Percentiles rank a stretch among this genome's conserved stretches.
Evolutionary conservation across 92 coral and sea anemone species (phyloP).

Genomic region (Heliopora coerulea): DNA sequence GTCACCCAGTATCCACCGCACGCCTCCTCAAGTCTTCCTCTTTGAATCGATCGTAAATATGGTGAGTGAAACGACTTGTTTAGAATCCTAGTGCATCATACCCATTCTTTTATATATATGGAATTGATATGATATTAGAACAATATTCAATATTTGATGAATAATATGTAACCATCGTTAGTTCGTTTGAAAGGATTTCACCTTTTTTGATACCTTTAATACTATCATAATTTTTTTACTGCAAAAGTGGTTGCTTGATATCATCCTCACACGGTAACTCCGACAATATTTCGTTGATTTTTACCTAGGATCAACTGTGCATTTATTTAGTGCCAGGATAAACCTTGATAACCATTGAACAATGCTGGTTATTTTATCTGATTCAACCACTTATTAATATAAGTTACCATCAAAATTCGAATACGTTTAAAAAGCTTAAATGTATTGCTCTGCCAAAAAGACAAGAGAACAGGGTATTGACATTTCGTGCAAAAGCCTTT

Average conservation of each 20-base stretch:
- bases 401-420: too few relatives aligned
- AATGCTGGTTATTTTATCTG: too few relatives aligned
- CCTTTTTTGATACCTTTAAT: not conserved
- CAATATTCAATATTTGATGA: not conserved
- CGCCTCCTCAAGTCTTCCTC: conserved; percentile 11
- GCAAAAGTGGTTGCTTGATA: too few relatives aligned
- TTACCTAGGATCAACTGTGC: too few relatives aligned
- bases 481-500: too few relatives aligned
- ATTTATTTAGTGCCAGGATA: too few relatives aligned
- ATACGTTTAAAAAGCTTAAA: too few relatives aligned
- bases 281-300: not conserved
- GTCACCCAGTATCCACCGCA: conserved; percentile 31
- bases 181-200: not conserved
- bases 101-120: not conserved
- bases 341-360: too few relatives aligned
- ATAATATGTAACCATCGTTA: not conserved
- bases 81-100: conserved; percentile 28
- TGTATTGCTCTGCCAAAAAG: too few relatives aligned
- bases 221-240: not conserved
- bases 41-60: conserved; percentile 17
- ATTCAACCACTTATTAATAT: too few relatives aligned
- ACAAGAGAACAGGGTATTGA: too few relatives aligned
- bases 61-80: conserved; percentile 2
- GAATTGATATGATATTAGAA: not conserved
- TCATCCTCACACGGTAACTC: too few relatives aligned